Base-by-base conservation (phyloP, 2,888 invertebrate genomes). In the Anthophora plumipes region DNA sequence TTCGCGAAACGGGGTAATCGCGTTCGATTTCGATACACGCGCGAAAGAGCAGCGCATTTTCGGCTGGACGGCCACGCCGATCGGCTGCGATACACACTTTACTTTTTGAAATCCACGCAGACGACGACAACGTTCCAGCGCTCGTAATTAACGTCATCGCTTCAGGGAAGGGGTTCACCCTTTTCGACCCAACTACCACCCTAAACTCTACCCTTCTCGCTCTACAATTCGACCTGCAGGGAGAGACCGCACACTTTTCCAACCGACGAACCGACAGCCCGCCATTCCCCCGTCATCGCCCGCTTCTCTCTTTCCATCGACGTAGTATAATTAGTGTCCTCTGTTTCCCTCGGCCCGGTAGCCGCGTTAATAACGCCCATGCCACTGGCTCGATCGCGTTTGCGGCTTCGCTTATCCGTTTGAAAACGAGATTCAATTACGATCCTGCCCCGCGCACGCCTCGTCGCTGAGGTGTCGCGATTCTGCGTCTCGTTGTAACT, bases 401-500 rank as follows among this genome's bases (percentile, higher is more conserved):
- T 89, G 91, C 84, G 90, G 85, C 85, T 85, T 74, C 86, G 84
- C 82, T 86, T 84, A 87, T 89, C 86, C 89, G 86, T 85, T 88
- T 82, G 82, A 88, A 89, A 90, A 85, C 85, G 85, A 84, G 86
- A 91, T 90, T 91, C 90, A 91, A 90, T 91, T 90, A 90, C 89
- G 89, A 89, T 86, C 86, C 69, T 50, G 82, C 75, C 78, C 76
- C 31, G 12, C 41, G 22, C 20, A 17, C 68, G 6, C 37, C n/a
- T 17, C 48, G 20, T 41, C 31, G 22, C 31, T 12, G 41, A 71
- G 55, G 72, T 66, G 64, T 66, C 64, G 43, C 52, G 43, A n/a
- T 41, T 43, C 11, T 9, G 31, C 14, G 39, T 20, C 14, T 14
- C 64, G 52, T 22, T 66, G 64, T 52, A 22, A 60, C 60, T 39